Base-by-base conservation (phyloP, 2,888 invertebrate genomes). In the Plemyria rubiginata region DNA sequence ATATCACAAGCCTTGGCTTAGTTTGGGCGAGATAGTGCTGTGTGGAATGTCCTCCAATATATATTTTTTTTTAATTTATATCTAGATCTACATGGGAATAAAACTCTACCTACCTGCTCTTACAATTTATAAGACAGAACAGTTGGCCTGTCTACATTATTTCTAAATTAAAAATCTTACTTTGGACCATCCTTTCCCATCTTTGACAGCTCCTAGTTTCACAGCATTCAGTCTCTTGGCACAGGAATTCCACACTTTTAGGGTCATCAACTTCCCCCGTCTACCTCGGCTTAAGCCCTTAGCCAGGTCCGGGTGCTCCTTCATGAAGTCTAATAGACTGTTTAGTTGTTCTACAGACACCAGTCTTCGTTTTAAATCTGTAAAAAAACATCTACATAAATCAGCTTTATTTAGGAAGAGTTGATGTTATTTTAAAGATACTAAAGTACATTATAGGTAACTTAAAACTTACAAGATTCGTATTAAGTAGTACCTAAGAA, bases 161-260 rank as follows among this genome's bases (percentile, higher is more conserved):
- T 38, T 38, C 36, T 4, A 11, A 11, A 38, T 38, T 38, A 11
- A 11, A 9, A 9, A 38, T 11, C 11, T 38, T 54, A 59, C 88
- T 85, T 86, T 87, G 5, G 87, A 85, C 88, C 88, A 89, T n/a
- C 83, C 86, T 65, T 82, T 86, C 4, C 83, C 84, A 74, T 86
- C 81, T 68, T 86, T 84, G 52, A 70, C 62, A 9, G 83, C 78
- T 59, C 90, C 81, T 38, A 82, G 75, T 54, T 76, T 73, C 38
- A 77, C 54, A 7, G 59, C 60, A 67, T 87, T 87, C 0, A 86
- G 75, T 67, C 77, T 79, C 46, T 84, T 84, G 16, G 87, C 82
- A 56, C 87, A 87, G 0, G 70, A 60, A 46, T 82, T 82, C 89
- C 89, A 89, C 0, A 82, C 67, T 64, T 82, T 84, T 7, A 82